Conservation (phyloP, 2,888 invertebrate species). For the Anoplius nigerrimus region DNA sequence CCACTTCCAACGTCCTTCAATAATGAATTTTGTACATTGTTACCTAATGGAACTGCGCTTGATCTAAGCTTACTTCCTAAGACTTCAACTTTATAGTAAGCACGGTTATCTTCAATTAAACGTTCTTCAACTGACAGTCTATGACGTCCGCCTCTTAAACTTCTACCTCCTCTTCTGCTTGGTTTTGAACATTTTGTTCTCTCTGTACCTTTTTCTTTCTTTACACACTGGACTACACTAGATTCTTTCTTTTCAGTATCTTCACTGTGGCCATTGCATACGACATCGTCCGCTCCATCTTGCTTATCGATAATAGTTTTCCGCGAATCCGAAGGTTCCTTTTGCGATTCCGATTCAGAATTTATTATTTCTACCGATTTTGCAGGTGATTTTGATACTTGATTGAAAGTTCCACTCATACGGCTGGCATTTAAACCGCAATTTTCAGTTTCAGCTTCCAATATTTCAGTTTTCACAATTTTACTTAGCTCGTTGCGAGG, state of each 20-base stretch:
- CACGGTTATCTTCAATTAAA: constrained; percentile 77
- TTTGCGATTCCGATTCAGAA: constrained; percentile 24
- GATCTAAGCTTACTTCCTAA: constrained; percentile 83
- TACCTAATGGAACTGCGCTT: constrained; percentile 69
- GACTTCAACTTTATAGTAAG: constrained; percentile 85
- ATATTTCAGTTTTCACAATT: constrained; percentile 17
- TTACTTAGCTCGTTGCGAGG: constrained; percentile 20
- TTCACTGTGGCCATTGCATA: constrained; percentile 43
- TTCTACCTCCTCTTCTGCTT: constrained; percentile 51
- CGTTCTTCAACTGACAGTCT: constrained; percentile 77
- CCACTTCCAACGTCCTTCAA: constrained; percentile 47
- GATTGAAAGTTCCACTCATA: constrained; percentile 14
- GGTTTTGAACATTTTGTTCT: constrained; percentile 38
- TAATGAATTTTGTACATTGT: constrained; percentile 37
- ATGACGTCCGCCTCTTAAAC: constrained; percentile 62
- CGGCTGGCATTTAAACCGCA: constrained; percentile 24
- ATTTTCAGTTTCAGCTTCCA: constrained; percentile 21
- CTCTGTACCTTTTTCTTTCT: constrained; percentile 25
- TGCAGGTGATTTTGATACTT: constrained; percentile 16
- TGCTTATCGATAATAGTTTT: background rate
- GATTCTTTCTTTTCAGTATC: constrained; percentile 38
- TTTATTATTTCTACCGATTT: constrained; percentile 29
- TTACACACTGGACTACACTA: constrained; percentile 11
- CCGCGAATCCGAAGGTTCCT: constrained; percentile 9
- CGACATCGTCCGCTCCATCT: constrained; percentile 23